Conservation (phyloP, 1,140 invertebrate genomes). For the Plutomurus gul region DNA sequence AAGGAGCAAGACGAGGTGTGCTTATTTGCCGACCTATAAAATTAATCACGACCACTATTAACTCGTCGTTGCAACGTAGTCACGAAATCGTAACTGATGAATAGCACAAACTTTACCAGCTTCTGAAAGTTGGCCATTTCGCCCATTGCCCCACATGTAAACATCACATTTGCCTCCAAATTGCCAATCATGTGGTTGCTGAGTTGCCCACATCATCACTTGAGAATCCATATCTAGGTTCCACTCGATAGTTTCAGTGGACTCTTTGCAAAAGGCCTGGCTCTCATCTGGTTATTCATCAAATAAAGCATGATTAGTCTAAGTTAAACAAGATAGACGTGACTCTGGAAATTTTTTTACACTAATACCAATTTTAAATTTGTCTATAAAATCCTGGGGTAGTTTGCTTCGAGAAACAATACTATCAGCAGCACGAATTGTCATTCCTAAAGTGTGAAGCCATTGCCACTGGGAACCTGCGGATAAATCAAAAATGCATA, state of each 20-base stretch:
- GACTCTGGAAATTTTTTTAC: too few species aligned
- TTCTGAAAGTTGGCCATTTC: constrained; percentile 69
- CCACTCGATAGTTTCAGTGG: constrained; percentile 62
- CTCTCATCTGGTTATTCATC: constrained; percentile 54
- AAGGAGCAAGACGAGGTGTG: constrained; percentile 59
- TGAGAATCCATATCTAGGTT: constrained; percentile 66
- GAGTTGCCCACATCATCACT: constrained; percentile 68
- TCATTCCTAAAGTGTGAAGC: constrained; percentile 64
- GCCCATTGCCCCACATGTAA: constrained; percentile 68
- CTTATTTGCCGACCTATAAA: constrained; percentile 56
- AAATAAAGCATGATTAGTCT: too few species aligned
- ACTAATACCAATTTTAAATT: constrained; percentile 53
- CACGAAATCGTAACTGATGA: too few species aligned
- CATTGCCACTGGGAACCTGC: constrained; percentile 66
- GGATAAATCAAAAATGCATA: constrained; percentile 17
- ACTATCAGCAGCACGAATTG: constrained; percentile 63
- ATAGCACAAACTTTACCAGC: constrained; percentile 55
- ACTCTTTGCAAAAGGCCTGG: constrained; percentile 51
- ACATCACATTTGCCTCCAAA: constrained; percentile 68
- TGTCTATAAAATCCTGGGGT: constrained; percentile 59
- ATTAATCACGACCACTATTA: too few species aligned
- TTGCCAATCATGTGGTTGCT: constrained; percentile 70
- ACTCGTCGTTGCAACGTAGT: neutral
- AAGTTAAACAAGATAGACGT: too few species aligned
- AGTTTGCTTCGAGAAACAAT: constrained; percentile 61